These are phyloP conservation scores for Caligus rogercresseyi DNA, from an alignment of 1,140 invertebrate genomes.

Conservation along the genomic window DNA sequence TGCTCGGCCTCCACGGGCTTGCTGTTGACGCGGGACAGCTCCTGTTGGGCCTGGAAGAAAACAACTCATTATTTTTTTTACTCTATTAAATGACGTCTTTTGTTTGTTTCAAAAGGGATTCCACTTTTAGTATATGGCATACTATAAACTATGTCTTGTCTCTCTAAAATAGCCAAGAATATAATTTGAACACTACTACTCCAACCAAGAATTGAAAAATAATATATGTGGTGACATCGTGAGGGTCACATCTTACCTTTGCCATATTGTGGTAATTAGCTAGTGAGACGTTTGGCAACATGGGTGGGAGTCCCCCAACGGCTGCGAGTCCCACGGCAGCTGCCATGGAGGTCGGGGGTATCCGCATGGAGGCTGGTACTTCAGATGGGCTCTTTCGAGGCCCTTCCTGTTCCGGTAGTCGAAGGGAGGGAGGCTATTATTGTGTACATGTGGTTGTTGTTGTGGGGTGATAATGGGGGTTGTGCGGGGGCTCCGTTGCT, in stretches of 20 bases:
- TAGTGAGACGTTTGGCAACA: conserved; percentile 2
- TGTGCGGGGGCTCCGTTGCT: conserved; percentile 35
- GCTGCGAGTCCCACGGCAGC: conserved; percentile 19
- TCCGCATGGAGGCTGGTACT: conserved; percentile 17
- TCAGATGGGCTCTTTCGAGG: conserved; percentile 24
- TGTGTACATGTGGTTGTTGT: conserved; percentile 66
- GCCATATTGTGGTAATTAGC: conserved; percentile 12
- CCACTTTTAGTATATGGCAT: no score
- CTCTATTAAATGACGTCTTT: no score
- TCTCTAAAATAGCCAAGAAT: no score
- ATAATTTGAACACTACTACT: no score
- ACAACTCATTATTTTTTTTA: no score
- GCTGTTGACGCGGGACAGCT: no score
- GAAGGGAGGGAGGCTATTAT: conserved; percentile 89
- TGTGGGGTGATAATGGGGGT: conserved; percentile 46
- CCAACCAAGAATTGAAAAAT: no score
- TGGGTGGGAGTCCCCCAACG: conserved; percentile 1
- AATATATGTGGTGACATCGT: no score
- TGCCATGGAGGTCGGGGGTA: conserved; percentile 20
- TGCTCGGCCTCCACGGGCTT: background rate
- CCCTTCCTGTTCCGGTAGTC: conserved; percentile 61
- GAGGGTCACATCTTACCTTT: no score
- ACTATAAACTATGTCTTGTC: no score
- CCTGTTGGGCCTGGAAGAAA: no score
- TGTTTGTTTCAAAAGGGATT: no score